Base-by-base conservation (phyloP, 53 echinoderm and acorn worm species). In the Stichopus horrens region DNA sequence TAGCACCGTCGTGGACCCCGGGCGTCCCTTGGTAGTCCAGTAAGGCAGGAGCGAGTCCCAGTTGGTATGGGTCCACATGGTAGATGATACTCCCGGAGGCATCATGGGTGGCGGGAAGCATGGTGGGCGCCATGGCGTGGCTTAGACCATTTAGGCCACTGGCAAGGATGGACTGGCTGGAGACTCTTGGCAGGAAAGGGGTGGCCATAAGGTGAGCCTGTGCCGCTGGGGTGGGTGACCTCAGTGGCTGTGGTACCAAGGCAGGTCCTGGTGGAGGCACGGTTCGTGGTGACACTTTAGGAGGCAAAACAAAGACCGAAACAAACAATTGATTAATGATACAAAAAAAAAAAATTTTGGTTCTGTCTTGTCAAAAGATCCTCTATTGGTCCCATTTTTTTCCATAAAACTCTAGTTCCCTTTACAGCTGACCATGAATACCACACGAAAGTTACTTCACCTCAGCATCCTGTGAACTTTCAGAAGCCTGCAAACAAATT, bases 211-310 rank as follows among this genome's bases (percentile, higher is more conserved):
- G 90, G 79, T 96, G 94, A 11, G 96, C 90, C 86, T 96, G 94
- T 73, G 93, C 91, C 73, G 94, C 94, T 9, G 99, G 99, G 51
- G 99, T 96, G 52, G 96, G 94, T 77, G 99, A 95, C 74, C 95
- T 89, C 10, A 96, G 91, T 6, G 94, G 94, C 89, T 96, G 99
- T 19, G 95, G 95, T 63, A 96, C 88, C 79, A 96, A 59, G 75
- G 99, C 90, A 55, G 94, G 88, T 67, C 94, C 94, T 52, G 94
- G 95, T 58, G 96, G 93, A 67, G 90, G 87, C 93, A 94, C 90
- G 52, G 91, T 78, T 76, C 94, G 75, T 18, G 97, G 99, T 89
- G 95, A 94, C 58, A 92, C 99, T 96, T 88, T 52, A 66, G 73
- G 58, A 54, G 88, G 74, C 58, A 86, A 53, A 90, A 74, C n/a